Conservation (phyloP, 1,140 invertebrate species). For the Heliothis virescens region DNA sequence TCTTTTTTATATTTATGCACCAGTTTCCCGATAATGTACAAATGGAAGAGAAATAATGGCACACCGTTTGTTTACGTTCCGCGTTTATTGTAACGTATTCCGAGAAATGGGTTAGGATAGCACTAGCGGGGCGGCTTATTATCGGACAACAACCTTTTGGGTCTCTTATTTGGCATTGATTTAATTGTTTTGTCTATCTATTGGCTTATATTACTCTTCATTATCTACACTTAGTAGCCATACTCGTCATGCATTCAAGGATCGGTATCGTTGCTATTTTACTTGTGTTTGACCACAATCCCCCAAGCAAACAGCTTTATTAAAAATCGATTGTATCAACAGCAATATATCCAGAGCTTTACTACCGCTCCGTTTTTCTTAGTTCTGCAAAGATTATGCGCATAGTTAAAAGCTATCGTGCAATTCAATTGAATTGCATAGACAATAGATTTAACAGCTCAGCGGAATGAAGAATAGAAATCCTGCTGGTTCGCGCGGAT, state of each 20-base stretch:
- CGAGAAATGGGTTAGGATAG: conserved; percentile 12
- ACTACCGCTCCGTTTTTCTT: not conserved
- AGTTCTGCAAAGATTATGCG: conserved; percentile 1
- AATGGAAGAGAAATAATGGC: conserved; percentile 24
- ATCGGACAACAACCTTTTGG: not conserved
- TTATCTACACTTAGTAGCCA: not conserved
- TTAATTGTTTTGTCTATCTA: not conserved
- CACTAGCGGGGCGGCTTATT: not conserved
- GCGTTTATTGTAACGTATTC: conserved; percentile 26
- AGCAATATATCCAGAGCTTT: conserved; percentile 10
- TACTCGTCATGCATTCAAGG: not conserved
- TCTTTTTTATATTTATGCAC: not conserved
- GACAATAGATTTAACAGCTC: not conserved
- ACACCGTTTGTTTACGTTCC: conserved; percentile 12
- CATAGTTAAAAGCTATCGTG: not conserved
- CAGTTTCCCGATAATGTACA: not conserved
- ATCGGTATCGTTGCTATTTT: not conserved
- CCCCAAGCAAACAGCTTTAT: conserved; percentile 4
- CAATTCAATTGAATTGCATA: not conserved
- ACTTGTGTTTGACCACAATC: not conserved
- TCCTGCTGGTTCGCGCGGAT: not conserved
- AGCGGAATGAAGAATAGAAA: not conserved
- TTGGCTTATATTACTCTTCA: too few relatives aligned
- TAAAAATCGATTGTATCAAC: conserved; percentile 22
- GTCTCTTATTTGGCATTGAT: not conserved